Conservation (phyloP, 2,888 invertebrate genomes). For the Hypomecis atomaria region DNA sequence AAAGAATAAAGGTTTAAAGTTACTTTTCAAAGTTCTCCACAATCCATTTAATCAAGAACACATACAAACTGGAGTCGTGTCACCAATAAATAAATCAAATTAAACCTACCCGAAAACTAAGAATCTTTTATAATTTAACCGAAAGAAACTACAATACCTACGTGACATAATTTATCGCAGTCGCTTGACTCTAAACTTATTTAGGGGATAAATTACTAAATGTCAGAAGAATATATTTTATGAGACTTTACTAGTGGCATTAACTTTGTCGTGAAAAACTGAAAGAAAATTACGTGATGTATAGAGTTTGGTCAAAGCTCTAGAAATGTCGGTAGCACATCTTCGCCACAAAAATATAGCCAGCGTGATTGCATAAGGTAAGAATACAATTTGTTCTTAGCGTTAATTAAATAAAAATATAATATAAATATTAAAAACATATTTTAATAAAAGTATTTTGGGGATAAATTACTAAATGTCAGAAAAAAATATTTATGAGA, state of each 20-base stretch:
- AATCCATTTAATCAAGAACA: too few species aligned
- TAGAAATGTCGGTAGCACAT: neutral
- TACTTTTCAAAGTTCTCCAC: too few species aligned
- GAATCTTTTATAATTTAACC: conserved; percentile 8
- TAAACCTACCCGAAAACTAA: conserved; percentile 1
- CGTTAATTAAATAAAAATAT: too few species aligned
- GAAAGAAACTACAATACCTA: conserved; percentile 4
- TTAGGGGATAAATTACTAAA: conserved; percentile 11
- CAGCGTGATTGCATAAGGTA: neutral
- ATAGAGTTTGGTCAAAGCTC: neutral
- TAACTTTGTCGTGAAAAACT: conserved; percentile 4
- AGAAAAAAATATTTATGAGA: too few species aligned
- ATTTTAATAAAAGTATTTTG: too few species aligned
- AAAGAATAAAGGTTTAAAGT: too few species aligned
- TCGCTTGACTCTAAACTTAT: conserved; percentile 11
- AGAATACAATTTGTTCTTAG: neutral
- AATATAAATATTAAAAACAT: too few species aligned
- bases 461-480: too few species aligned
- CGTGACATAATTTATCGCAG: conserved; percentile 12
- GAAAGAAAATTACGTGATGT: conserved; percentile 2
- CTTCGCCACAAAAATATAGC: neutral
- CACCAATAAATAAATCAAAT: conserved; percentile 5
- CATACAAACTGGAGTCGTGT: too few species aligned
- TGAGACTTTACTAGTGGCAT: conserved; percentile 1
- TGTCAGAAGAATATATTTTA: conserved; percentile 10